These are phyloP conservation scores for Entomobrya proxima DNA, from an alignment of 2,888 invertebrate species.

Conservation along the genomic window DNA sequence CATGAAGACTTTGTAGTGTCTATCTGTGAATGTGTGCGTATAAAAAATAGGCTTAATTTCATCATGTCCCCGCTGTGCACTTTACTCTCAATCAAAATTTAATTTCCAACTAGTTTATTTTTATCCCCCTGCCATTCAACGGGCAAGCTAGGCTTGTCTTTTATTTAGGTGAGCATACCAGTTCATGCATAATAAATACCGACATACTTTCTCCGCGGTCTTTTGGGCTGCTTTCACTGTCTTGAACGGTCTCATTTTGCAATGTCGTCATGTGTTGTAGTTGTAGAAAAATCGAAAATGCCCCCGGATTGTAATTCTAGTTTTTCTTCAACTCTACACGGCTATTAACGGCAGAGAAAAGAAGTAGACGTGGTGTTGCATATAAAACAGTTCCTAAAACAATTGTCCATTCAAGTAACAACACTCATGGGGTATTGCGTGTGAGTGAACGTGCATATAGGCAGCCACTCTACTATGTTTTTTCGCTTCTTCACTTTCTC, in stretches of 20 bases:
- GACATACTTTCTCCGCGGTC: background rate
- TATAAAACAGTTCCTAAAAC: background rate
- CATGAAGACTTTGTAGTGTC: too few species aligned
- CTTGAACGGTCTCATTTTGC: background rate
- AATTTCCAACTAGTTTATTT: constrained; percentile 17
- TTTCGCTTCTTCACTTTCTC: background rate
- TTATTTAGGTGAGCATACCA: background rate
- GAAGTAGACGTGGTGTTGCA: background rate
- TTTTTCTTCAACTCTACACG: background rate
- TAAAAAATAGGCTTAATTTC: constrained; percentile 2
- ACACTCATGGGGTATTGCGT: background rate
- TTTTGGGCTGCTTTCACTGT: background rate
- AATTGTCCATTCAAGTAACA: background rate
- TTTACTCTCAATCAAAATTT: constrained; percentile 35
- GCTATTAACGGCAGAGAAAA: background rate
- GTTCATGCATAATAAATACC: background rate
- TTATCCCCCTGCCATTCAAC: background rate
- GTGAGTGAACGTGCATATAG: too few species aligned
- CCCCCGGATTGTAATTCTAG: background rate
- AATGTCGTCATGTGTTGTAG: background rate
- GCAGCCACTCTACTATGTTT: too few species aligned
- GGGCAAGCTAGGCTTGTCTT: background rate
- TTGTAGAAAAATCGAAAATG: background rate
- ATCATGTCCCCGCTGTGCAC: constrained; percentile 11
- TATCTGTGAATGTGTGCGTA: background rate